A percentile compares a stretch with the other conserved stretches of the same genome.
phyloP scores from a whole-genome alignment of 2,113 vertebrate species.

The Heteronetta atricapilla region DNA sequence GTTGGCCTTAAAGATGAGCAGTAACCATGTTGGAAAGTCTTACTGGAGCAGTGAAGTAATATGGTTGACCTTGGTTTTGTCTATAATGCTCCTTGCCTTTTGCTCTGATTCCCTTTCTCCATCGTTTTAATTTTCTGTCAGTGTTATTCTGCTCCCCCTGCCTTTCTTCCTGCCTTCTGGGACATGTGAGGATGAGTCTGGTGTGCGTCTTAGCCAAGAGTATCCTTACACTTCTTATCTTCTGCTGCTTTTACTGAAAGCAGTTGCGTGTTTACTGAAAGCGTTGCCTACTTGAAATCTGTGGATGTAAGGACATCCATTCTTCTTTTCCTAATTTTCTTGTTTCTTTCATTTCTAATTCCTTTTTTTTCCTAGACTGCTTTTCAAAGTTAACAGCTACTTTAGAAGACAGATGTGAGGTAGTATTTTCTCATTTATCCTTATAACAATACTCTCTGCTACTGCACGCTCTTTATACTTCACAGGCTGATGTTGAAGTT shows the following conservation, averaged over 20 bases:
- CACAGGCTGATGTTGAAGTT: background rate
- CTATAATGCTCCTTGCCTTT: background rate
- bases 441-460: background rate
- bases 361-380: no score
- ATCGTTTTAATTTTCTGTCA: background rate
- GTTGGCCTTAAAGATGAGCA: background rate
- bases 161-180: background rate
- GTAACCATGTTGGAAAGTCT: background rate
- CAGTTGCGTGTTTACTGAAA: background rate
- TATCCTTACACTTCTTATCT: background rate
- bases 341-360: no score
- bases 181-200: background rate
- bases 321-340: background rate
- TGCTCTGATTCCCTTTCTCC: background rate
- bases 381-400: background rate
- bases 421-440: background rate
- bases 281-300: background rate
- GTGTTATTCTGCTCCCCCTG: background rate
- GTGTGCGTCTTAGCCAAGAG: background rate
- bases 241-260: background rate
- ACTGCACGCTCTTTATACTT: background rate
- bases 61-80: rapidly evolving
- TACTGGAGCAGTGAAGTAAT: background rate
- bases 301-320: background rate
- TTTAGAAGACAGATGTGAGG: background rate